These are phyloP conservation scores for Poecilia gillii DNA, from an alignment of 2,797 vertebrate genomes.

Conservation along the genomic window DNA sequence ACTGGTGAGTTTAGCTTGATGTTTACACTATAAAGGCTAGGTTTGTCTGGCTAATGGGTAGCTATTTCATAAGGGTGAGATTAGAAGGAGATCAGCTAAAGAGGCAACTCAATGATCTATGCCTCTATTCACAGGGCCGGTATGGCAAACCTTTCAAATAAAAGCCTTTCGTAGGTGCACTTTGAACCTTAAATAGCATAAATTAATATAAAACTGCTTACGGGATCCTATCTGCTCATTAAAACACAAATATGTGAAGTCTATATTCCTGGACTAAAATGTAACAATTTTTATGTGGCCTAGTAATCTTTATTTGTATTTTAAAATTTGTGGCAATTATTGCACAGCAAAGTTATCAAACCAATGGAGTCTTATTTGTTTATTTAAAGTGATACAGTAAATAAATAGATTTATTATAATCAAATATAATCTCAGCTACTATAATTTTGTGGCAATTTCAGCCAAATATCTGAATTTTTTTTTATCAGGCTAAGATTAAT, in stretches of 20 bases:
- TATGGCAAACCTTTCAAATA: neutral
- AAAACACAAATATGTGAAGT: neutral
- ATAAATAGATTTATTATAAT: neutral
- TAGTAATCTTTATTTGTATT: neutral
- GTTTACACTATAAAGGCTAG: neutral
- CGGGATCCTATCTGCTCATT: neutral
- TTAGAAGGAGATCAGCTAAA: neutral
- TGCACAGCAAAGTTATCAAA: neutral
- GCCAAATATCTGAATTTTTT: constrained; percentile 18
- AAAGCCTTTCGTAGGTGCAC: neutral
- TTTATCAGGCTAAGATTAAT: constrained; percentile 29
- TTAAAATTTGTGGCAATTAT: neutral
- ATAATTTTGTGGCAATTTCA: neutral
- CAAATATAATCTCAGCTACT: neutral
- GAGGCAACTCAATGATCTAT: neutral
- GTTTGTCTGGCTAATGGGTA: neutral
- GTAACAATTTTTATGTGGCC: neutral
- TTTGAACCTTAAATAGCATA: neutral
- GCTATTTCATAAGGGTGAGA: neutral
- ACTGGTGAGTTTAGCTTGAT: neutral
- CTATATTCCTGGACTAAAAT: neutral
- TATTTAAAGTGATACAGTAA: neutral
- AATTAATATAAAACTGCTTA: neutral
- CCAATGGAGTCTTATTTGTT: neutral
- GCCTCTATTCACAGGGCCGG: neutral